These are phyloP conservation scores for Acropternis orthonyx DNA, from an alignment of 2,797 vertebrate genomes.

Conservation along the genomic window DNA sequence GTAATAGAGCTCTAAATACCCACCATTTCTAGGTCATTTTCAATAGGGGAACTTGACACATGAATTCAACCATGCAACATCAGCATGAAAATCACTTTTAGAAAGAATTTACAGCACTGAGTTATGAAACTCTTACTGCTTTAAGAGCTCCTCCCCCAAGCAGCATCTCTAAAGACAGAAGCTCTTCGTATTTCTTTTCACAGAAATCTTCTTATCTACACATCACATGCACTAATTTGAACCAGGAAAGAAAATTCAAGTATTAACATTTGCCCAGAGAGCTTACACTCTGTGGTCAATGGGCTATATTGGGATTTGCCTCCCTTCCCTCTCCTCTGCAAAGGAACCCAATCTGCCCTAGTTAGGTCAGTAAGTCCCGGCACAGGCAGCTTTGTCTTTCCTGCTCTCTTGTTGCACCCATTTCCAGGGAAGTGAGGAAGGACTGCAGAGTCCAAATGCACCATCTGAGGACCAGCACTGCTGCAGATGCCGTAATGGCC, in stretches of 20 bases:
- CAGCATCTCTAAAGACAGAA: neutral
- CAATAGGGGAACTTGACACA: neutral
- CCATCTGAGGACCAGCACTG: neutral
- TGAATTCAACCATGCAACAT: neutral
- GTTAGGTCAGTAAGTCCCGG: no score
- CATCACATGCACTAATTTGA: slow-evolving; percentile 19
- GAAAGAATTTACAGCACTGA: neutral
- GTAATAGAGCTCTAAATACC: neutral
- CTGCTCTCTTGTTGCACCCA: neutral
- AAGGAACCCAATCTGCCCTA: neutral
- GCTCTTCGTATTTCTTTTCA: neutral
- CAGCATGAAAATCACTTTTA: neutral
- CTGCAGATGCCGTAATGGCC: neutral
- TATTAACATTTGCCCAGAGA: neutral
- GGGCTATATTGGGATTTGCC: neutral
- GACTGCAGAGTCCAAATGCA: neutral
- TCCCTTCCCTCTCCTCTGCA: neutral
- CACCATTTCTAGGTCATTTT: neutral
- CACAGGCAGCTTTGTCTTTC: neutral
- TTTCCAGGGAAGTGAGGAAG: neutral
- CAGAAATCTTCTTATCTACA: slow-evolving; percentile 30
- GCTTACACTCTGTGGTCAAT: neutral
- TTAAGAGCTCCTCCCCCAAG: neutral
- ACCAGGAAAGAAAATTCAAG: neutral
- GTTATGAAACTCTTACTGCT: neutral